phyloP scores from a whole-genome alignment of 2,888 invertebrate genomes.

The Sabellastarte sp. region DNA sequence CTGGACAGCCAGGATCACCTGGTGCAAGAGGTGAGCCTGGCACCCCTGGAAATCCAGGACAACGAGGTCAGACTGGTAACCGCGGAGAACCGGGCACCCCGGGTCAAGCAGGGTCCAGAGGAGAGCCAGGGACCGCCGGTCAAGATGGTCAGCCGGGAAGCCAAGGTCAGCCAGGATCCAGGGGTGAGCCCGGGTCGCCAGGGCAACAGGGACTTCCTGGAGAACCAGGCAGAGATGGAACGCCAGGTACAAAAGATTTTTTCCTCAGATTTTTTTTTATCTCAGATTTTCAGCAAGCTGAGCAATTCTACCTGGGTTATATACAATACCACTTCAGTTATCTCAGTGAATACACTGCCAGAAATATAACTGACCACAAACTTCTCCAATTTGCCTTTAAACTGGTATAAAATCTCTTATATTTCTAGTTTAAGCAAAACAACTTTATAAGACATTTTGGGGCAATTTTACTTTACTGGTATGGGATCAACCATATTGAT shows the following conservation, averaged over 20 bases:
- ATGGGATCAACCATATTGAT: no score
- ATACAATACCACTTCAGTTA: no score
- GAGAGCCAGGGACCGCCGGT: constrained; percentile 11
- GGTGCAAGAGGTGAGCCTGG: background rate
- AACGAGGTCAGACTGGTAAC: background rate
- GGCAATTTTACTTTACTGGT: no score
- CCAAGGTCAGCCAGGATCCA: constrained; percentile 4
- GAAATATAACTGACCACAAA: no score
- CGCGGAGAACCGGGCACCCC: background rate
- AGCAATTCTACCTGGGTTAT: no score
- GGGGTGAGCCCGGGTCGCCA: constrained; percentile 9
- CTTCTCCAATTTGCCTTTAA: no score
- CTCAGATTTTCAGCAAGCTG: no score
- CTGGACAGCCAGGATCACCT: constrained; percentile 17
- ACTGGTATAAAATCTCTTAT: background rate
- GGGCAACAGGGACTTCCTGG: constrained; percentile 21
- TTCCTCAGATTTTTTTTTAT: background rate
- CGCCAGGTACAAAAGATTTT: constrained; percentile 3
- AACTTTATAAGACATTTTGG: no score
- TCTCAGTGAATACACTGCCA: no score
- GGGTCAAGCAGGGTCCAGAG: constrained; percentile 5
- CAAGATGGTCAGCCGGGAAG: constrained; percentile 14
- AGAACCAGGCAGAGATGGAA: constrained; percentile 15
- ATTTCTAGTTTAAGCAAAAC: background rate
- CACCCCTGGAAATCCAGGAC: background rate